Conservation (phyloP, 2,888 invertebrate species). For the Hetaerina titia region DNA sequence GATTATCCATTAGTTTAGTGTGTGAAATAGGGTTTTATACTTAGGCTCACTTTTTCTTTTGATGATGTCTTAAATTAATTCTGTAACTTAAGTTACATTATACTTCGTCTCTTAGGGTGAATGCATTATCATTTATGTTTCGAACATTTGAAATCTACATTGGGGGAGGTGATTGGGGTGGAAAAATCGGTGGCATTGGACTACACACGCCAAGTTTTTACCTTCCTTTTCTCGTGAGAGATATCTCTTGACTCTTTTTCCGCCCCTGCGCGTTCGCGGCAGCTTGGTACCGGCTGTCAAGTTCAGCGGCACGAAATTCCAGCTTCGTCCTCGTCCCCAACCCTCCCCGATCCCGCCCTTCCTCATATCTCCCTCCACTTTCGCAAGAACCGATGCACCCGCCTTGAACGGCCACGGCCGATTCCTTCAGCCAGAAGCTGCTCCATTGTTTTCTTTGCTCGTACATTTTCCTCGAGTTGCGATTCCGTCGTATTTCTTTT, state of each 20-base stretch:
- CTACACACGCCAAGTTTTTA: not conserved
- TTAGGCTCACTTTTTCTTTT: no score
- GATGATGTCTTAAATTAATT: no score
- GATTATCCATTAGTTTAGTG: no score
- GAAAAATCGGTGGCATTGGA: not conserved
- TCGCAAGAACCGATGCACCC: not conserved
- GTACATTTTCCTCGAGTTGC: not conserved
- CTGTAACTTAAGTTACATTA: no score
- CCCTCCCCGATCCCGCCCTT: not conserved
- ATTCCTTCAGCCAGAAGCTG: not conserved
- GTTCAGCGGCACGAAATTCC: conserved; percentile 10
- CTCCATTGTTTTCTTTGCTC: not conserved
- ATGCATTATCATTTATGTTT: no score
- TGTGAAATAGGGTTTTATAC: no score
- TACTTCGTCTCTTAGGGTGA: no score
- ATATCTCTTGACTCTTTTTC: not conserved
- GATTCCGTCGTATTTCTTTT: not conserved
- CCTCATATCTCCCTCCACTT: not conserved
- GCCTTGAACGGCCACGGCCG: not conserved
- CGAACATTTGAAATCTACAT: no score
- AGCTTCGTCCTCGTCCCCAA: not conserved
- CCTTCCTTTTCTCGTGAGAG: not conserved
- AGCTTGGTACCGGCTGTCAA: not conserved
- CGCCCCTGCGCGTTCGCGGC: not conserved
- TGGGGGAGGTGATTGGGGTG: not conserved